A percentile compares a stretch with the other conserved stretches of the same genome.
phyloP scores from a whole-genome alignment of 1,140 invertebrate species.

The Ericerus pela region DNA sequence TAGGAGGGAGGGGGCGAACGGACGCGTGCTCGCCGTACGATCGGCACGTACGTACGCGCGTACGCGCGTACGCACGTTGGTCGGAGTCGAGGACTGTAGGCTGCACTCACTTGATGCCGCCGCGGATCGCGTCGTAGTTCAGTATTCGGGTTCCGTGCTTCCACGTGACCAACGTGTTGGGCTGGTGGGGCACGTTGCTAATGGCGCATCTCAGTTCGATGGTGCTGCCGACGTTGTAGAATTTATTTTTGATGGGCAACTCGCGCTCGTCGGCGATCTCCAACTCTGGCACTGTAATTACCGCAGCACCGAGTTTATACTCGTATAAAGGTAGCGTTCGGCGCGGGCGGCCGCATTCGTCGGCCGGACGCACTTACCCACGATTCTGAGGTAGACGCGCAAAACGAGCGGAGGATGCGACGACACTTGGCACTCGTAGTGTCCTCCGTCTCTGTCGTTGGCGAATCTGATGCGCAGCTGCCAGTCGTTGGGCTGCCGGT shows the following conservation, averaged over 20 bases:
- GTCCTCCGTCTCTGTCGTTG: conserved; percentile 58
- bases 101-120: conserved; percentile 66
- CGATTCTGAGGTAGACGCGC: conserved; percentile 63
- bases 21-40: too few species aligned
- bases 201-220: conserved; percentile 72
- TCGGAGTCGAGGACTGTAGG: too few species aligned
- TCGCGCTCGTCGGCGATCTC: conserved; percentile 69
- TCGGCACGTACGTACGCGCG: too few species aligned
- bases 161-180: conserved; percentile 64
- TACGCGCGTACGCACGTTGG: too few species aligned
- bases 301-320: conserved; percentile 17
- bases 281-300: conserved; percentile 57
- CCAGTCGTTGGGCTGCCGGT: conserved; percentile 43
- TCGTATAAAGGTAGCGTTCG: background rate
- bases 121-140: conserved; percentile 69
- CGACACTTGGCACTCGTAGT: conserved; percentile 77
- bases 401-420: conserved; percentile 73
- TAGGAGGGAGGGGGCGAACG: too few species aligned
- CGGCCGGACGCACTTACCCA: conserved; percentile 47
- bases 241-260: conserved; percentile 60
- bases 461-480: conserved; percentile 70
- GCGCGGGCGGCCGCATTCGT: background rate
- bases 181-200: conserved; percentile 55
- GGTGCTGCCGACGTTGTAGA: conserved; percentile 72
- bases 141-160: conserved; percentile 57